Base-by-base conservation (phyloP, 2,113 vertebrate genomes). In the Hippocampus abdominalis region DNA sequence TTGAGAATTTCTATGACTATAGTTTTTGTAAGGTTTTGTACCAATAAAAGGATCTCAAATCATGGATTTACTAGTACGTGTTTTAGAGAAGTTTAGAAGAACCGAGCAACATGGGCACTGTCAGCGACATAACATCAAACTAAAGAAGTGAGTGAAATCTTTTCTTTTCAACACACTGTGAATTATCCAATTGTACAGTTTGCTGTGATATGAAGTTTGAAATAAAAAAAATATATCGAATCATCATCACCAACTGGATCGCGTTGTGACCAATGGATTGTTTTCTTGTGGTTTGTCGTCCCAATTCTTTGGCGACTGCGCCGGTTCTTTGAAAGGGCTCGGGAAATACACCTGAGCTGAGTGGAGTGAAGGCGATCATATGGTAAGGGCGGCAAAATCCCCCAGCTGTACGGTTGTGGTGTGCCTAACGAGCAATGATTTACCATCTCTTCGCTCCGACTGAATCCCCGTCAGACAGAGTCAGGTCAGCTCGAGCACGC, bases 21-120 rank as follows among this genome's bases (percentile, higher is more conserved):
- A 96, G 94, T 94, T 97, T 93, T 96, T 96, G 95, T 96, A 98
- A 96, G 93, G 93, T 97, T 97, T 96, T 98, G 94, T 95, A 96
- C 95, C 86, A 87, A 94, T 95, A 93, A 64, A 71, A 66, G 51
- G 57, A 60, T 25, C 82, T 81, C 80, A 81, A 44, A 10, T 11
- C 9, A 42, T 8, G 40, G 91, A 93, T 96, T 95, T 96, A 94
- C 93, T 95, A 95, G 94, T 96, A 96, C 95, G 92, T 95, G 93
- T 91, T 95, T 95, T 95, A 94, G 92, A 94, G 92, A 94, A 94
- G 91, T 94, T 93, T 89, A 95, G 93, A 93, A 94, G 94, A 94
- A 93, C 94, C 59, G 89, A 91, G 83, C 80, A 83, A 90, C 75
- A 84, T 71, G 70, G 78, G 75, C 66, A 82, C 70, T 77, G 68